Conservation (phyloP, 2,888 invertebrate genomes). For the Mesorhabditis sp. region DNA sequence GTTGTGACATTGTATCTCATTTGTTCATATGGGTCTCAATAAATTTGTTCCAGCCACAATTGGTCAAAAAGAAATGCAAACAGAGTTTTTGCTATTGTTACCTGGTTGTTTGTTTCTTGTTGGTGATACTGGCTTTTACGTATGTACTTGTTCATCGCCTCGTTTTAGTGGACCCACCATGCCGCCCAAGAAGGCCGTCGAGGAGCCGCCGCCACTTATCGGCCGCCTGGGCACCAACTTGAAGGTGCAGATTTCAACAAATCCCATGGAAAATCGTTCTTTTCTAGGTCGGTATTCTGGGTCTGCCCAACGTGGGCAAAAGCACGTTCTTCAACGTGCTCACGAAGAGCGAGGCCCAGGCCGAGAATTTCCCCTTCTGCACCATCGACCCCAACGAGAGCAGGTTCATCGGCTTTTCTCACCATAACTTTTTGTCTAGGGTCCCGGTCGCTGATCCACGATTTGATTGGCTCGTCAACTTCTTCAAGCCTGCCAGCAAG, state of each 20-base stretch:
- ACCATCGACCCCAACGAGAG: conserved; percentile 99
- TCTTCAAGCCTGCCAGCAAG: conserved; percentile 81
- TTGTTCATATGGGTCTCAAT: neutral
- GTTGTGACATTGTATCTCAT: conserved; percentile 6
- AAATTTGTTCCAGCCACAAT: neutral
- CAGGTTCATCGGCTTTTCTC: conserved; percentile 21
- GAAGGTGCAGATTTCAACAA: conserved; percentile 28
- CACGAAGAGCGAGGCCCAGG: conserved; percentile 92
- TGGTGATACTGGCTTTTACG: neutral
- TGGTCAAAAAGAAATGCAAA: neutral
- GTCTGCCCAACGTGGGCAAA: conserved; percentile 95
- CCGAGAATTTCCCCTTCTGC: conserved; percentile 99
- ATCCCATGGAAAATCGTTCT: neutral
- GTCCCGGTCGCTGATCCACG: conserved; percentile 94
- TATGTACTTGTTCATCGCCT: neutral
- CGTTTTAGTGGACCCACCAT: conserved; percentile 49
- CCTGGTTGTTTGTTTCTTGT: neutral
- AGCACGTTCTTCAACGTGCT: conserved; percentile 99
- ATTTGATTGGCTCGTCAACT: conserved; percentile 86
- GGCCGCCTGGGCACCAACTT: conserved; percentile 55
- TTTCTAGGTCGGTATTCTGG: conserved; percentile 71
- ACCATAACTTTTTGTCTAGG: conserved; percentile 60
- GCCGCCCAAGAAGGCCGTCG: conserved; percentile 68
- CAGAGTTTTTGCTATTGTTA: neutral
- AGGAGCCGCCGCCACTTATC: conserved; percentile 74